Conservation (phyloP, 1,140 invertebrate genomes). For the Patella vulgata region DNA sequence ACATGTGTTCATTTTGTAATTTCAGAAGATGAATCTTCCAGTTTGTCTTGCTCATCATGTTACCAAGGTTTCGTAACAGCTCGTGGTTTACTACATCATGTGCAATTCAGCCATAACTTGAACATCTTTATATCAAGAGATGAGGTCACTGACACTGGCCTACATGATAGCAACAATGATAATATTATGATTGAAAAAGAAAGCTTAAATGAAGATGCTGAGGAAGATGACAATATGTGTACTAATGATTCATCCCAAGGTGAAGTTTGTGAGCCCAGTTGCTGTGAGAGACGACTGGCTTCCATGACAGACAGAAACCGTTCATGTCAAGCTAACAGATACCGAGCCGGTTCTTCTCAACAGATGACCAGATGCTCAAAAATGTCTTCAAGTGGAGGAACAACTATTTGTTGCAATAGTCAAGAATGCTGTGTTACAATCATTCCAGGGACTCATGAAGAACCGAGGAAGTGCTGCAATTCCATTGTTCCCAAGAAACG, state of each 20-base stretch:
- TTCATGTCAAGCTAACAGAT: no score
- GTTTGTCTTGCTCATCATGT: conserved; percentile 50
- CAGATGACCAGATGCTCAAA: no score
- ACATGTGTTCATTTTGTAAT: conserved; percentile 18
- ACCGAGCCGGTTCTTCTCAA: no score
- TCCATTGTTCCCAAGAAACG: conserved; percentile 61
- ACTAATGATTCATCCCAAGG: background rate
- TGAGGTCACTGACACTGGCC: conserved; percentile 37
- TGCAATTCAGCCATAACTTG: conserved; percentile 53
- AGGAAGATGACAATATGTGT: background rate
- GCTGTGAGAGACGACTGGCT: no score
- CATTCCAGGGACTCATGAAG: conserved; percentile 50
- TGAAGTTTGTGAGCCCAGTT: no score
- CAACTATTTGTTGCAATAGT: conserved; percentile 41
- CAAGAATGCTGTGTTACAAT: conserved; percentile 52
- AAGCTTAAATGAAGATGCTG: background rate
- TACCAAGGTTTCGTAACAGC: conserved; percentile 53
- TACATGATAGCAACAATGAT: conserved; percentile 17
- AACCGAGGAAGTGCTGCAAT: conserved; percentile 57
- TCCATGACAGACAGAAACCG: no score
- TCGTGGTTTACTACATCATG: conserved; percentile 53
- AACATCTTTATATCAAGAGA: conserved; percentile 40
- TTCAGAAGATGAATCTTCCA: no score
- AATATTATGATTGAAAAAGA: background rate
- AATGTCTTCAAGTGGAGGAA: no score